Base-by-base conservation (phyloP, 2,113 vertebrate genomes). In the Syngnathus typhle region DNA sequence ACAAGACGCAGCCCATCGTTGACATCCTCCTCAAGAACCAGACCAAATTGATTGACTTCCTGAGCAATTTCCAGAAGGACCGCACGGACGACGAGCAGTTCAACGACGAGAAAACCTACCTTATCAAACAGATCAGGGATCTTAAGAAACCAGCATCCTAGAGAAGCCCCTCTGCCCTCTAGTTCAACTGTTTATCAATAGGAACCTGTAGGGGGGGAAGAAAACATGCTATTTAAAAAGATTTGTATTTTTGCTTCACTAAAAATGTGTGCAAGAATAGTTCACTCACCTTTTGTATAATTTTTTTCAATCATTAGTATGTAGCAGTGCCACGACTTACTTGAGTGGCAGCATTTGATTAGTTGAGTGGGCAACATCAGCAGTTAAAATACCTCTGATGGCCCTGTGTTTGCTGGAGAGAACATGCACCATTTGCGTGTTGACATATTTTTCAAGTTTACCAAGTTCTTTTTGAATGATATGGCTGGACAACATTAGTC, bases 1-100 rank as follows among this genome's bases (percentile, higher is more conserved):
- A 95, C 91, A 96, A 97, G 92, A 96, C 94, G 2, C 95, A 98
- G 89, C 95, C 96, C 83, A 96, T 98, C 88, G 60, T 96, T 63
- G 96, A 98, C 91, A 98, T 98, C 88, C 93, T 98, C 76, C 93
- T 98, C 81, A 98, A 98, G 93, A 98, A 98, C 90, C 96, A 98
- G 91, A 92, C 93, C 90, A 98, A 98, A 79, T 93, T 98, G 62
- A 96, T 96, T 77, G 96, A 98, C 87, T 98, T 98, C 90, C 90
- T 98, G 89, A 95, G 93, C 93, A 95, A 94, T 91, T 98, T 98
- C 88, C 95, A 98, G 91, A 95, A 94, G 77, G 95, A 97, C 80
- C 93, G 95, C 85, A 93, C 94, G 41, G 95, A 98, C 75, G 96
- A 98, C 18, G 96, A 98, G 91, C 96, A 98, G 83, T 98, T 98